These are phyloP conservation scores for Dryoscopus gambensis DNA, from an alignment of 2,113 vertebrate species.

Conservation along the genomic window DNA sequence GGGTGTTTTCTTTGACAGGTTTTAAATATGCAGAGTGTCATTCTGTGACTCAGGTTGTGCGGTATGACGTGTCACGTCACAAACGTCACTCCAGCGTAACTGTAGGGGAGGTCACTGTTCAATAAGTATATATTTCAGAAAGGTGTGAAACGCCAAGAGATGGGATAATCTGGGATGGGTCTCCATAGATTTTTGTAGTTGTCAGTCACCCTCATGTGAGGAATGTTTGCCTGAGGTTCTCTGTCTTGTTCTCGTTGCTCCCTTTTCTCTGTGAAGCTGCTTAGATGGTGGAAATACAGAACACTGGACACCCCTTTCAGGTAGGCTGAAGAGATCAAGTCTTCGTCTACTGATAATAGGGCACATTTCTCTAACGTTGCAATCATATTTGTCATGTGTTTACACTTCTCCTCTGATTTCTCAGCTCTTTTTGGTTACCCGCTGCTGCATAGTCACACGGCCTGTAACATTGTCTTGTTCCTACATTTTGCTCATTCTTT, in stretches of 20 bases:
- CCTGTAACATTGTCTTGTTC: neutral
- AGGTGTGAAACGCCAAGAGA: neutral
- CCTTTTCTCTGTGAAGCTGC: neutral
- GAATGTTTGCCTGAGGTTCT: fast-evolving
- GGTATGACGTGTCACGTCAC: neutral
- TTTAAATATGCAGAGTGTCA: neutral
- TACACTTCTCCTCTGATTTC: neutral
- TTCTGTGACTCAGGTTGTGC: fast-evolving
- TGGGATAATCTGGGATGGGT: neutral
- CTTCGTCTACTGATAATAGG: neutral
- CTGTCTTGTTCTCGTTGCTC: neutral
- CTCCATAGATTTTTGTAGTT: neutral
- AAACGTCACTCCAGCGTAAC: neutral
- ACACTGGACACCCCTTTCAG: neutral
- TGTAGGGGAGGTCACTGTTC: neutral
- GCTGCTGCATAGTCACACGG: fast-evolving
- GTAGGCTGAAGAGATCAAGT: neutral
- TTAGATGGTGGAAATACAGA: neutral
- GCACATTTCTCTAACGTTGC: neutral
- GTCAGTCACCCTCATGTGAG: neutral
- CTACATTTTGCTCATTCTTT: neutral
- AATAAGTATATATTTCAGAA: neutral
- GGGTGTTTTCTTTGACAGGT: neutral
- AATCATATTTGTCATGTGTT: neutral
- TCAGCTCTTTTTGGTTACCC: neutral